phyloP scores from a whole-genome alignment of 2,888 invertebrate species.

The Siphlonurus alternatus region DNA sequence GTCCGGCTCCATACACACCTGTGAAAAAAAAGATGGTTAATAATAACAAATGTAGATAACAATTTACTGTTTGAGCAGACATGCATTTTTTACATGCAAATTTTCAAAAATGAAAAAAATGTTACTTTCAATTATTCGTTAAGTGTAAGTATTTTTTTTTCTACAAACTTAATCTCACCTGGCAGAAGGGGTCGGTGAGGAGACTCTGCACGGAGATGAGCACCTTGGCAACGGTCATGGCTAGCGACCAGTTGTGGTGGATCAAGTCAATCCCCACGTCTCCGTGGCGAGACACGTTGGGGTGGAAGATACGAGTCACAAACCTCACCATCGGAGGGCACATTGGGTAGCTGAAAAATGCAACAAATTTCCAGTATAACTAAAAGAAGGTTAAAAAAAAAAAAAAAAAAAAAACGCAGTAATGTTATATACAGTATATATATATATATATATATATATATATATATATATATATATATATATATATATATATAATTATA shows the following conservation, averaged over 20 bases:
- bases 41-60: conserved; percentile 5
- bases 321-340: conserved; percentile 81
- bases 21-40: conserved; percentile 14
- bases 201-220: conserved; percentile 76
- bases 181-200: conserved; percentile 76
- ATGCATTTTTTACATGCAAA: too few relatives aligned
- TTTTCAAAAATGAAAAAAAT: too few relatives aligned
- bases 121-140: too few relatives aligned
- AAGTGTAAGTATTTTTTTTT: too few relatives aligned
- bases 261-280: conserved; percentile 92
- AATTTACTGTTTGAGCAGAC: too few relatives aligned
- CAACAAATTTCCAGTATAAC: too few relatives aligned
- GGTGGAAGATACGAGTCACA: conserved; percentile 83
- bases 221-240: conserved; percentile 76
- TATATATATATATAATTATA: conserved; percentile 16
- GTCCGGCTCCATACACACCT: conserved; percentile 82
- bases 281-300: conserved; percentile 87
- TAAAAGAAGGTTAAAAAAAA: too few relatives aligned
- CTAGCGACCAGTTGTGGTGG: conserved; percentile 92
- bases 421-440: neutral
- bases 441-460: conserved; percentile 10
- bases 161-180: too few relatives aligned
- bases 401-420: neutral
- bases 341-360: conserved; percentile 59
- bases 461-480: conserved; percentile 5